These are phyloP conservation scores for Austrolebias charrua DNA, from an alignment of 2,797 vertebrate genomes.

Conservation along the genomic window DNA sequence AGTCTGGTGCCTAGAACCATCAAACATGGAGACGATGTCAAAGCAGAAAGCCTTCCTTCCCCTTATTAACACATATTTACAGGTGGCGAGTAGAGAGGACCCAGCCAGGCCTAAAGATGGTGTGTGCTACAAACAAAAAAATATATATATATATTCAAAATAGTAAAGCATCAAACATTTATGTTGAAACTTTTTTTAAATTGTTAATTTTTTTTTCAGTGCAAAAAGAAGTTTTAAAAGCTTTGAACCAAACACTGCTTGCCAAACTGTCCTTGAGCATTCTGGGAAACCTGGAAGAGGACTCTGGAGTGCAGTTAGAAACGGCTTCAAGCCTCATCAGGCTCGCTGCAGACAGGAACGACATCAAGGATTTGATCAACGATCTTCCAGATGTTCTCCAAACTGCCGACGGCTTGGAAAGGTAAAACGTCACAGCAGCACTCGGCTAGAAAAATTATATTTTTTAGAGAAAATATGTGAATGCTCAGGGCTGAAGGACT, in stretches of 20 bases:
- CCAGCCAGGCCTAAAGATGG: constrained; percentile 78
- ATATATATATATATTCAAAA: neutral
- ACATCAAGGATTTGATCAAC: constrained; percentile 69
- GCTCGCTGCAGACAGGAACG: constrained; percentile 60
- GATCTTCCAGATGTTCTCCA: constrained; percentile 80
- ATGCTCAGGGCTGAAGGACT: no score
- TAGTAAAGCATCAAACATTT: no score
- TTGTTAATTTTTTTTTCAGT: constrained; percentile 61
- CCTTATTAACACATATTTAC: constrained; percentile 80
- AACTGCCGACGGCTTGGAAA: constrained; percentile 66
- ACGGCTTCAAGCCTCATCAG: constrained; percentile 80
- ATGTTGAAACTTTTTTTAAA: neutral
- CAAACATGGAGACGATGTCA: constrained; percentile 60
- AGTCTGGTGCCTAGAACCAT: constrained; percentile 83
- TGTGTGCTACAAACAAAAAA: constrained; percentile 54
- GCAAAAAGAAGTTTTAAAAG: constrained; percentile 62
- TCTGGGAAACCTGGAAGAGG: constrained; percentile 39
- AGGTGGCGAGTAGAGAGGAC: constrained; percentile 53
- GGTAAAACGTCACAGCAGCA: constrained; percentile 68
- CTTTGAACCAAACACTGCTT: constrained; percentile 82
- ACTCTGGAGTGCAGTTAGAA: constrained; percentile 50
- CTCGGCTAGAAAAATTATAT: neutral
- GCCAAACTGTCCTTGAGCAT: constrained; percentile 69
- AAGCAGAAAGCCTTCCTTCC: constrained; percentile 76
- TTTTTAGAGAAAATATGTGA: neutral